Evolutionary conservation across 2,888 invertebrate genomes (phyloP), one percentile per base, ranked within the genome.

Genomic region (Patella ulyssiponensis): DNA sequence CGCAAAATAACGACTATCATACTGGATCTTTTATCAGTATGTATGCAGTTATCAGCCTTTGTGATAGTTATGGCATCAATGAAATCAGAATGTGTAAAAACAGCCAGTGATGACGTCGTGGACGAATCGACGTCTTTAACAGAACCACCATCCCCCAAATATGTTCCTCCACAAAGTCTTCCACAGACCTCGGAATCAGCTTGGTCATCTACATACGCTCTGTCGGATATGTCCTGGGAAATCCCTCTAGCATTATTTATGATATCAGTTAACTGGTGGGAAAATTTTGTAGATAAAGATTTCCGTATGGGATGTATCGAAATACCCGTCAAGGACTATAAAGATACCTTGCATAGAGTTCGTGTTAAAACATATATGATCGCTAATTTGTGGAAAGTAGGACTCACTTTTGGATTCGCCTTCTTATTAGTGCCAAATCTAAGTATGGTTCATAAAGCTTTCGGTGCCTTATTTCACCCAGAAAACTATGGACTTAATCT

Each of bases 181-280:
- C 74, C 77, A 52, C 72, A 73, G 56, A 69, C 73, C 69, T 71
- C 58, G 70, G 75, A 64, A 20, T 78, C 79, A 0, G 77, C 78
- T 5, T 81, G 80, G 80, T 27, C 76, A 3, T 79, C 78, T 72
- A 77, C 78, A 14, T 83, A 83, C 81, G 76, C 77, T 1, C 75
- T 85, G 72, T 84, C 80, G 1, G 81, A 83, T 76, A 83, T 84
- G 84, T 85, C 84, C 11, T 95, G 95, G 94, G 89, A 94, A 17
- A 85, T 95, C 80, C 94, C 95, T 0, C 83, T 94, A 4, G 94
- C 95, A 3, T 92, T 95, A 74, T 85, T 95, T 53, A 92, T 96
- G 51, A 93, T 95, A 76, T 96, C 96, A 0, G 92, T 94, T 71
- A 95, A 95, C 33, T 97, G 96, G 96, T 96, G 96, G 96, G 95